Base-by-base conservation (phyloP, 2,888 invertebrate species). In the Rotaria sp. region DNA sequence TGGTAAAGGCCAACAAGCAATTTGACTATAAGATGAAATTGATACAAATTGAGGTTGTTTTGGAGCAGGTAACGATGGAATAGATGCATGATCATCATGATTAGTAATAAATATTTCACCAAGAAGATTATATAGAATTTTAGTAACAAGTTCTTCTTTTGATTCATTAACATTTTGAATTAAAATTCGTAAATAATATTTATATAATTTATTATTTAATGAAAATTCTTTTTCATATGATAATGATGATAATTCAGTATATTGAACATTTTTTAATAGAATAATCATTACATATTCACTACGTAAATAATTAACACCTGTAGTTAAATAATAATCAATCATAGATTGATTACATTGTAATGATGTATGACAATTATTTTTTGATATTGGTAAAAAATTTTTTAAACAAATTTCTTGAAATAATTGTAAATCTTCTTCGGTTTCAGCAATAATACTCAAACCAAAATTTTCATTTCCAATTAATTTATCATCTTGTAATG, bases 261-360 rank as follows among this genome's bases (percentile, higher is more conserved):
- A 15, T 80, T 80, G 80, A 45, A 80, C 45, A 80, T 45, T n/a
- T 45, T 80, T 80, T 45, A 80, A 80, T 1, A 80, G 15, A n/a
- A 80, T 45, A 80, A 80, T 38, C n/a, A 80, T 80, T 11, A 26
- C 80, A 80, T 80, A 80, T 41, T 80, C 80, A 45, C 24, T 41
- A 26, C 80, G 80, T 3, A n/a, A 26, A n/a, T 45, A 45, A n/a
- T 80, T 26, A 26, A 80, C 45, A 45, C 45, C 80, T 26, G 35
- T 67, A 5, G 21, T 35, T 35, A 67, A 35, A 67, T 67, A 67
- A 67, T 21, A 0, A n/a, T 67, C 67, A 21, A 67, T 38, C 67
- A 67, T 67, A 67, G 18, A 21, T 35, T 67, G 67, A 35, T 35
- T 67, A 26, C 18, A 67, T 35, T 13, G 1, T 4, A 21, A 67